phyloP scores from a whole-genome alignment of 92 coral and sea anemone genomes.

The Parazoanthus atlanticus region DNA sequence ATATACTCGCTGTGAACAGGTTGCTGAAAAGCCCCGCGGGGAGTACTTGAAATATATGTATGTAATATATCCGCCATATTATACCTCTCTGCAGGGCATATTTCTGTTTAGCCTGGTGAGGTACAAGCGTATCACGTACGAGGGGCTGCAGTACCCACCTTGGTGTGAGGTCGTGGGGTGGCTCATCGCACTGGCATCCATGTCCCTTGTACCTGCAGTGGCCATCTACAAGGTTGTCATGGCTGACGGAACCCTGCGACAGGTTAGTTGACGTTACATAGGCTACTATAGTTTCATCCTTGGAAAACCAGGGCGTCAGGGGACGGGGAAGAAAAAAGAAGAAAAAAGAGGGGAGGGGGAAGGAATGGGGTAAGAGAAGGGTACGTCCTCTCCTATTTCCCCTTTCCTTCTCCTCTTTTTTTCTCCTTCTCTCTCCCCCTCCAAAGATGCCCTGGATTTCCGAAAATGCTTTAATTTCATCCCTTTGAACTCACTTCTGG shows the following conservation, averaged over 20 bases:
- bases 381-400: too few species aligned
- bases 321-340: neutral
- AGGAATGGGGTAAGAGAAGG: too few species aligned
- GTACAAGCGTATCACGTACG: conserved; percentile 76
- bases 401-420: too few species aligned
- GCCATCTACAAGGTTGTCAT: conserved; percentile 63
- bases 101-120: conserved; percentile 78
- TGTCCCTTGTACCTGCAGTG: conserved; percentile 69
- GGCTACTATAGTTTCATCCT: neutral
- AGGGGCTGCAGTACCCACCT: conserved; percentile 66
- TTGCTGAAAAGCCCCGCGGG: too few species aligned
- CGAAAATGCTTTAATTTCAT: too few species aligned
- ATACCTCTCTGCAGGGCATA: conserved; percentile 58
- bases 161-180: conserved; percentile 91
- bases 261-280: conserved; percentile 23
- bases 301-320: neutral
- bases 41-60: too few species aligned
- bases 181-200: conserved; percentile 75
- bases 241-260: conserved; percentile 45
- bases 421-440: too few species aligned
- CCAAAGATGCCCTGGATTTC: too few species aligned
- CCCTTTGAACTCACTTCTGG: too few species aligned
- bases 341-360: too few species aligned
- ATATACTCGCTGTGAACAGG: too few species aligned
- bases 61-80: neutral